Evolutionary conservation across 2,113 vertebrate species (phyloP).

Genomic region (Elgaria multicarinata): DNA sequence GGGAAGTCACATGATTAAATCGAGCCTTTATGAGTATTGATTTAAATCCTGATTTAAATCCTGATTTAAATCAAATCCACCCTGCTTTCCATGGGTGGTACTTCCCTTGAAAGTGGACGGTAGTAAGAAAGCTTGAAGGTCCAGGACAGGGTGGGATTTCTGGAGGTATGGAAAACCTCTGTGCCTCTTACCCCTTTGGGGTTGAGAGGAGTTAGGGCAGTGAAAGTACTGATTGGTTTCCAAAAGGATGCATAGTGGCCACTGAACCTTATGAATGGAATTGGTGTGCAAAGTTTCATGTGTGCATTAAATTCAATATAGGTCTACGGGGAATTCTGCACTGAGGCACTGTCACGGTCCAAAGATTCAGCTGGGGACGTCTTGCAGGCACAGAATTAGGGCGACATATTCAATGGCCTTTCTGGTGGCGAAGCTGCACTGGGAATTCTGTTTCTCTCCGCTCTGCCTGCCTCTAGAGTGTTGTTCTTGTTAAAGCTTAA

Average conservation of each 20-base stretch:
- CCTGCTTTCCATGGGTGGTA: no score
- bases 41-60: no score
- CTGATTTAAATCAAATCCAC: no score
- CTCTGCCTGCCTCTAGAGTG: background rate
- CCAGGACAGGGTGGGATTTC: background rate
- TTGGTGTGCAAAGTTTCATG: background rate
- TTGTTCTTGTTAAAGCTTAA: conserved; percentile 64
- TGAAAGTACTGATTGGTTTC: background rate
- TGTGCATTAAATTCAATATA: background rate
- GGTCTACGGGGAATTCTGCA: background rate
- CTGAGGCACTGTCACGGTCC: background rate
- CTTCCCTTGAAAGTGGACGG: background rate
- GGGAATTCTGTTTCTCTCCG: background rate
- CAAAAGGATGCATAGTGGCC: background rate
- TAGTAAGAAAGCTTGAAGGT: background rate
- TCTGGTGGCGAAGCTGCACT: background rate
- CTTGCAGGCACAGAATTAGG: background rate
- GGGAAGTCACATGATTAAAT: no score
- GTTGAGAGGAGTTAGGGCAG: background rate
- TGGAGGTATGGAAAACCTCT: background rate
- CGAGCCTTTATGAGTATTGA: no score
- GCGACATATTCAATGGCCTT: background rate
- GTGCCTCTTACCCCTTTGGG: background rate
- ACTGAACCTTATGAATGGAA: background rate
- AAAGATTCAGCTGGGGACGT: no score